Evolutionary conservation across 2,888 invertebrate species (phyloP).

Genomic region (Tolmerus cingulatus): DNA sequence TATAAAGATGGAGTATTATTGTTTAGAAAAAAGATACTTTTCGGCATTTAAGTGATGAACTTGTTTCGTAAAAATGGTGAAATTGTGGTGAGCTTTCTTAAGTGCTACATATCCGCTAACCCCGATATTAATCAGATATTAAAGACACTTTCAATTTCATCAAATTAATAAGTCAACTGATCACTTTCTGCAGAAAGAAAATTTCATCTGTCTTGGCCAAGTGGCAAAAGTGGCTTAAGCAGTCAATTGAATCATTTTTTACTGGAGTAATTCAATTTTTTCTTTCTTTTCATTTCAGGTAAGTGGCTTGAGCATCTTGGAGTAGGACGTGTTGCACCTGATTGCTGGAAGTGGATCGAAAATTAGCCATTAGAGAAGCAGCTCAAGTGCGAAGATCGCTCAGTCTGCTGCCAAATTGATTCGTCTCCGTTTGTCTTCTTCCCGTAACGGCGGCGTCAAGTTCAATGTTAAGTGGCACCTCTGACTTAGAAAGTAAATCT

Average conservation of each 20-base stretch:
- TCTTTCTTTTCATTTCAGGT: not conserved
- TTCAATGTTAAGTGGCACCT: slow-evolving; percentile 4
- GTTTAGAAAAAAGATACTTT: not conserved
- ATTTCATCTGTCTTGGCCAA: not conserved
- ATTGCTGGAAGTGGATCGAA: not conserved
- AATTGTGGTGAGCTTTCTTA: not conserved
- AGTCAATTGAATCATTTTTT: not conserved
- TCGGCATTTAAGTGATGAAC: not conserved
- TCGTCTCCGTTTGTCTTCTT: not conserved
- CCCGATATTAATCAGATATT: not conserved
- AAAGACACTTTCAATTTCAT: not conserved
- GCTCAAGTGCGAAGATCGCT: not conserved
- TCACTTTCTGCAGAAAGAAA: not conserved
- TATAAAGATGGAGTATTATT: not conserved
- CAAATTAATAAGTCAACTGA: not conserved
- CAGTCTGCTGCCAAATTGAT: not conserved
- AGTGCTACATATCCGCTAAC: not conserved
- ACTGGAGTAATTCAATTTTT: not conserved
- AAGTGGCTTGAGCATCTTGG: not conserved
- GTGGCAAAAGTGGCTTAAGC: not conserved
- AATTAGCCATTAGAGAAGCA: not conserved
- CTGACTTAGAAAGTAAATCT: slow-evolving; percentile 22
- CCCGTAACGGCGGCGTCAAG: not conserved
- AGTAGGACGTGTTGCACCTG: not conserved
- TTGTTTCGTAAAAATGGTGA: not conserved